Evolutionary conservation across 30 jellyfish, hydroid and myxozoan species (phyloP).

Genomic region (Phacellophora camtschatica): DNA sequence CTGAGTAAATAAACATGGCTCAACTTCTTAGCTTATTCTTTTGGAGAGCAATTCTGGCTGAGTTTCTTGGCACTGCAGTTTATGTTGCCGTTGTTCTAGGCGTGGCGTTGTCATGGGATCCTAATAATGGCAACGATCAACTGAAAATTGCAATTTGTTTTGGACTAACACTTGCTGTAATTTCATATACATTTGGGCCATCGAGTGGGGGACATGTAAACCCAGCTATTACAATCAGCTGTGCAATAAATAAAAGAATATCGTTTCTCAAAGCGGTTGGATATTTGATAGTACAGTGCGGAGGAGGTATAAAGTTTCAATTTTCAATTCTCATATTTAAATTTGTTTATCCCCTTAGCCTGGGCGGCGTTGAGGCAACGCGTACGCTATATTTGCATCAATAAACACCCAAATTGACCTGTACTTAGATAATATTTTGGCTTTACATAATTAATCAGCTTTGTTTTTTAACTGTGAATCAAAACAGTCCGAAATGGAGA

Average conservation of each 20-base stretch:
- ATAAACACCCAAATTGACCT: too few relatives aligned
- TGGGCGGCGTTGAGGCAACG: too few relatives aligned
- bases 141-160: conserved; percentile 43
- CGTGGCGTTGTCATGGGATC: conserved; percentile 35
- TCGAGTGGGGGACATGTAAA: conserved; percentile 67
- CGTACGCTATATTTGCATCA: too few relatives aligned
- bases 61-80: conserved; percentile 51
- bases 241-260: conserved; percentile 43
- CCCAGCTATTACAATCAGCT: conserved; percentile 66
- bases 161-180: conserved; percentile 61
- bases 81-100: conserved; percentile 22
- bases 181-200: conserved; percentile 43
- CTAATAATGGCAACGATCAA: conserved; percentile 8
- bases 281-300: conserved; percentile 50
- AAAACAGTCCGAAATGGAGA: too few relatives aligned
- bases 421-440: too few relatives aligned
- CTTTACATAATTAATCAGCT: too few relatives aligned
- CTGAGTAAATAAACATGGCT: conserved; percentile 1
- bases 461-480: too few relatives aligned
- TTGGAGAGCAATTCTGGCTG: conserved; percentile 82
- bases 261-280: conserved; percentile 7
- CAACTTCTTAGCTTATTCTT: conserved; percentile 15
- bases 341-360: too few relatives aligned
- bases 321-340: too few relatives aligned
- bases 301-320: conserved; percentile 64